phyloP scores from a whole-genome alignment of 2,797 vertebrate species.

The Poecile montanus region DNA sequence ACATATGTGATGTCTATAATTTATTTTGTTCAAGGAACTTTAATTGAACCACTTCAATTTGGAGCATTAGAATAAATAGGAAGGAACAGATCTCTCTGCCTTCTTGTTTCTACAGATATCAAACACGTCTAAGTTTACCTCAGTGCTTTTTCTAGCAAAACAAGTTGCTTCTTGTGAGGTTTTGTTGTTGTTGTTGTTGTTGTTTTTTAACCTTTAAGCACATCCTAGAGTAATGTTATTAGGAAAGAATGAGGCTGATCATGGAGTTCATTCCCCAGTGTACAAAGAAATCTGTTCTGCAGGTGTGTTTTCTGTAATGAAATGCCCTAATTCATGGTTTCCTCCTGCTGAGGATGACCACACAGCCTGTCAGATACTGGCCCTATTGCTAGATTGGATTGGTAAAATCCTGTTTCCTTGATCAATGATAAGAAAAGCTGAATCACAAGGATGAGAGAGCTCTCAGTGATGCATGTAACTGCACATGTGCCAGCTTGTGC shows the following conservation, averaged over 20 bases:
- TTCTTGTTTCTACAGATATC: background rate
- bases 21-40: background rate
- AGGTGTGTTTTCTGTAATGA: background rate
- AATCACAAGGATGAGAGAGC: background rate
- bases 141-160: background rate
- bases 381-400: no score
- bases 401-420: background rate
- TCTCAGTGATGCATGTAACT: background rate
- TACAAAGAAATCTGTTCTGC: background rate
- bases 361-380: background rate
- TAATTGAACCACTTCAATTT: background rate
- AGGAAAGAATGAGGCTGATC: background rate
- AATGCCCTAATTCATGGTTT: background rate
- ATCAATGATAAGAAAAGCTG: background rate
- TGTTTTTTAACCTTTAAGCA: background rate
- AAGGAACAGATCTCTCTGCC: background rate
- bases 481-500: fast-evolving
- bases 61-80: fast-evolving
- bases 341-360: background rate
- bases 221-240: background rate
- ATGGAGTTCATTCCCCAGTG: background rate
- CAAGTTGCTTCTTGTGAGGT: background rate
- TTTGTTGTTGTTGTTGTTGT: no score
- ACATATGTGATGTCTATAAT: background rate
- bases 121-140: background rate